Conservation (phyloP, 2,797 vertebrate genomes). For the Argyrosomus regius region DNA sequence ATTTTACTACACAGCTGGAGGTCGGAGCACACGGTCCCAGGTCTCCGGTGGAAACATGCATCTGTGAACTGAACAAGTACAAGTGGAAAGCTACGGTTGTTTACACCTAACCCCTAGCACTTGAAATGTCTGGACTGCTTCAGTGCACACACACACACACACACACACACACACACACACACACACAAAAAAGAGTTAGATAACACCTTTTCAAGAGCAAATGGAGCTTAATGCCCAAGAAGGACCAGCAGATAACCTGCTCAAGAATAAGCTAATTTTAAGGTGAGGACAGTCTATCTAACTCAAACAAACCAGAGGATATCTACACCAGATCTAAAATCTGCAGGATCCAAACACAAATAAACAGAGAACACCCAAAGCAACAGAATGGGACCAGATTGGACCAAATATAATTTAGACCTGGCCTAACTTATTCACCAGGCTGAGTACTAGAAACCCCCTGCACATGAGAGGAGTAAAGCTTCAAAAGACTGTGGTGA, state of each 20-base stretch:
- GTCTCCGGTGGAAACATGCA: conserved; percentile 62
- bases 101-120: background rate
- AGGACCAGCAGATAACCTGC: background rate
- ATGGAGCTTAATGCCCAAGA: background rate
- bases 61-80: conserved; percentile 10
- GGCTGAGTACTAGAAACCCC: background rate
- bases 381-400: background rate
- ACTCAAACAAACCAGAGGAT: background rate
- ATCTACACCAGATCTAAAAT: background rate
- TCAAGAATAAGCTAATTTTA: background rate
- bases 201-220: background rate
- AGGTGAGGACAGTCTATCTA: background rate
- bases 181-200: background rate
- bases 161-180: too few species aligned
- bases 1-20: conserved; percentile 65
- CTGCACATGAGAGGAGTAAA: background rate
- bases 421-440: background rate
- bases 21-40: conserved; percentile 26
- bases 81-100: conserved; percentile 26
- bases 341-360: background rate
- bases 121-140: background rate
- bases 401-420: background rate
- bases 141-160: too few species aligned
- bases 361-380: background rate
- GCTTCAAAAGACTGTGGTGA: background rate